Evolutionary conservation across 2,113 vertebrate genomes (phyloP).

Genomic region (Eublepharis macularius): DNA sequence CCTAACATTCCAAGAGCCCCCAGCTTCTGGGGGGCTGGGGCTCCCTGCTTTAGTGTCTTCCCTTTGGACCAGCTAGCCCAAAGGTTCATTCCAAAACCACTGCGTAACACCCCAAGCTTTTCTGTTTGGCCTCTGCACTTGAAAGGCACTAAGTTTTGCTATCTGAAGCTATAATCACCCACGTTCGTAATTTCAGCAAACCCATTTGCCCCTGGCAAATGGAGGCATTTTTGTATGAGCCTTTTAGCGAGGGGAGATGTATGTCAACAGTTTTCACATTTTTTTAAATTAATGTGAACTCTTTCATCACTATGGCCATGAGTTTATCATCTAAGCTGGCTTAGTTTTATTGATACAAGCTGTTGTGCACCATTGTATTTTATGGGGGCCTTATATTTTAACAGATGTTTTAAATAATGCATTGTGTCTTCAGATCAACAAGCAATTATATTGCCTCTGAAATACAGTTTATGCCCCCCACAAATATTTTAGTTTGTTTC

Average conservation of each 20-base stretch:
- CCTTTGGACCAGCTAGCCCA: too few species aligned
- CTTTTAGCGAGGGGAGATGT: background rate
- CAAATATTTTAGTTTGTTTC: background rate
- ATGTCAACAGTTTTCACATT: background rate
- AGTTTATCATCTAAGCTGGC: background rate
- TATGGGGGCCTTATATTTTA: background rate
- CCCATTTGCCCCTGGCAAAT: background rate
- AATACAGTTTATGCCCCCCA: background rate
- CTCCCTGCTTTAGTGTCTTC: too few species aligned
- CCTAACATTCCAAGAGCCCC: too few species aligned
- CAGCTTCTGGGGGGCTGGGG: too few species aligned
- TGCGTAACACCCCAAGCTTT: background rate
- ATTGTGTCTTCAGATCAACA: background rate
- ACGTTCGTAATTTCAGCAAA: background rate
- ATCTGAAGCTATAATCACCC: background rate
- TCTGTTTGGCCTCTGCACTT: background rate
- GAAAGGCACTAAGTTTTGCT: background rate
- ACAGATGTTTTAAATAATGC: background rate
- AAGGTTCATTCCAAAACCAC: background rate
- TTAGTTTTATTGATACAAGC: background rate
- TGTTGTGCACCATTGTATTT: background rate
- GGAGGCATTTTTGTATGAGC: background rate
- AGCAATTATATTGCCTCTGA: background rate
- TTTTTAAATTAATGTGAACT: background rate
- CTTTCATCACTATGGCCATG: background rate